phyloP scores from a whole-genome alignment of 2,888 invertebrate genomes.

The Hypselothyrea guttata region DNA sequence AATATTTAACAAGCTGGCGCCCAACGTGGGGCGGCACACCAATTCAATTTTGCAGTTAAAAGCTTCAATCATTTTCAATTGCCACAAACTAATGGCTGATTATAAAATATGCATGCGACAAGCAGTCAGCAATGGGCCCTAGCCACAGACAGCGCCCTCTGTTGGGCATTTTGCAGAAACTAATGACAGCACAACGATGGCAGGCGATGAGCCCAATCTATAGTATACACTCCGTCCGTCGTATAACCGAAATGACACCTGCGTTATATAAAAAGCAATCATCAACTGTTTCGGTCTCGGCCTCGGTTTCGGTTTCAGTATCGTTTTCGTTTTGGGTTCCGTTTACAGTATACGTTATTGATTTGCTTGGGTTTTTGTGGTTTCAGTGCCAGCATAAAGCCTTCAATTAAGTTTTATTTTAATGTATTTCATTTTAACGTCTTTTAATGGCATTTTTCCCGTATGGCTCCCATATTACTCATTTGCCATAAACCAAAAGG shows the following conservation, averaged over 20 bases:
- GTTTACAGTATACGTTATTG: constrained; percentile 50
- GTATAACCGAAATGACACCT: constrained; percentile 62
- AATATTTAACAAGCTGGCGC: constrained; percentile 54
- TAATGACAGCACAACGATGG: constrained; percentile 51
- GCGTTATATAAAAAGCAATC: constrained; percentile 12
- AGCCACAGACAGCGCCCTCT: neutral
- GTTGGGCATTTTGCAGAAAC: constrained; percentile 12
- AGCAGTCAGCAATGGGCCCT: constrained; percentile 22
- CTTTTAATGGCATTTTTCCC: constrained; percentile 73
- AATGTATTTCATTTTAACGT: constrained; percentile 75
- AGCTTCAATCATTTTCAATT: constrained; percentile 78
- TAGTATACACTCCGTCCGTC: no score
- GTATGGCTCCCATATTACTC: constrained; percentile 65
- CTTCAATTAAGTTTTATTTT: constrained; percentile 76
- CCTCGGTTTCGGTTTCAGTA: neutral
- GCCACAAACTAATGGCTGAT: constrained; percentile 76
- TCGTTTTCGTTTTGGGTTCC: neutral
- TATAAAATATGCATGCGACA: constrained; percentile 75
- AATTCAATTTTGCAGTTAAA: constrained; percentile 76
- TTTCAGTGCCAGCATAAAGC: constrained; percentile 52
- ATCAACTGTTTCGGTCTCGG: no score
- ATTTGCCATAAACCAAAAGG: constrained; percentile 74
- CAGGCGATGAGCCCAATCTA: constrained; percentile 61
- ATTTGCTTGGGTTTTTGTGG: constrained; percentile 62
- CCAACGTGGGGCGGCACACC: constrained; percentile 16